Conservation (phyloP, 92 coral and sea anemone genomes). For the Phenganax stokvisi region DNA sequence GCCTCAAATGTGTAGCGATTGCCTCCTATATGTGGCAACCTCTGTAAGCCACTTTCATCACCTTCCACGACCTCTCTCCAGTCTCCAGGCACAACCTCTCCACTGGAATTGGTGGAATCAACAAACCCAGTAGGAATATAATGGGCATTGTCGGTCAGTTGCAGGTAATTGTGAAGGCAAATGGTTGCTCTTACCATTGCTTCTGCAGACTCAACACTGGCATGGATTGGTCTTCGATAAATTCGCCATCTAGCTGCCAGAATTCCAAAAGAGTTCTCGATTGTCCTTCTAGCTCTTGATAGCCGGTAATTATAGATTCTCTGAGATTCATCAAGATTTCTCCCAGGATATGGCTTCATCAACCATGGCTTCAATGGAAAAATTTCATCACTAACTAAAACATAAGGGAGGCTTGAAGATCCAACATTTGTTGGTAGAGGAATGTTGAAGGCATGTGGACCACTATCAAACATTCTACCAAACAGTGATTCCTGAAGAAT, state of each 20-base stretch:
- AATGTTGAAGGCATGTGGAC: constrained; percentile 32
- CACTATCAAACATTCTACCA: constrained; percentile 25
- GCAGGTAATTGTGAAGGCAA: constrained; percentile 38
- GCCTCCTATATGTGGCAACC: too few species aligned
- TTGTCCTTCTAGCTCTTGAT: constrained; percentile 40
- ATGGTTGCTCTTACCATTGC: constrained; percentile 25
- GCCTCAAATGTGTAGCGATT: too few species aligned
- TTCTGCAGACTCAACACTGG: constrained; percentile 15
- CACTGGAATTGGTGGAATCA: background rate
- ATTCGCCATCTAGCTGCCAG: constrained; percentile 43
- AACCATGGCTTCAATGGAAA: constrained; percentile 35
- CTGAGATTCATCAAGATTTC: constrained; percentile 16
- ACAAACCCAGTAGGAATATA: constrained; percentile 30
- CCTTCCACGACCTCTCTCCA: too few species aligned
- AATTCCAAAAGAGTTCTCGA: constrained; percentile 42
- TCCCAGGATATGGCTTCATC: constrained; percentile 41
- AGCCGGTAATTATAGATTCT: constrained; percentile 41
- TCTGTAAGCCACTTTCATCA: too few species aligned
- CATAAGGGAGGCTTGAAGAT: constrained; percentile 20
- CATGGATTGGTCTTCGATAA: constrained; percentile 35
- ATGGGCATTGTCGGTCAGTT: constrained; percentile 31
- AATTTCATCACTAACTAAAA: constrained; percentile 24
- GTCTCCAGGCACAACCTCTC: too few species aligned
- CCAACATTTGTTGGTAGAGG: constrained; percentile 15
- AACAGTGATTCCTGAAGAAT: constrained; percentile 25